phyloP scores from a whole-genome alignment of 2,797 vertebrate genomes.

The Chloroceryle inda region DNA sequence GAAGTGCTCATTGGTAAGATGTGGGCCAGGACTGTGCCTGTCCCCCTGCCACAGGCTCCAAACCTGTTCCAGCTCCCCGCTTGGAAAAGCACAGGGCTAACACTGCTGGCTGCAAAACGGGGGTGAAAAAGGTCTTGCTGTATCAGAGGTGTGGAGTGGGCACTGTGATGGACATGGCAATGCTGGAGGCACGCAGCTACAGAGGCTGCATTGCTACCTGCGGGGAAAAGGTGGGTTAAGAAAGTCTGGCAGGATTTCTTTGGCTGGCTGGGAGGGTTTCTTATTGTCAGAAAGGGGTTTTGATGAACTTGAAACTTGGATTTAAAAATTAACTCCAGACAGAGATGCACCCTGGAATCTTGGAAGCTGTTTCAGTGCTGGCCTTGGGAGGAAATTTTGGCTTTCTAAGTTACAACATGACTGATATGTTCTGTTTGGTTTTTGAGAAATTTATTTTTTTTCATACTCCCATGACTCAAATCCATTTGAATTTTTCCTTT shows the following conservation, averaged over 20 bases:
- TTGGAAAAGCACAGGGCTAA: neutral
- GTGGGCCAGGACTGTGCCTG: neutral
- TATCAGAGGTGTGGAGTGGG: fast-evolving
- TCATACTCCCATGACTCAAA: slow-evolving; percentile 56
- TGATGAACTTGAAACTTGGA: slow-evolving; percentile 19
- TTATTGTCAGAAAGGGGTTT: neutral
- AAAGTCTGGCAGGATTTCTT: neutral
- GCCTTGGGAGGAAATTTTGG: slow-evolving; percentile 69
- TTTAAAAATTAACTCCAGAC: slow-evolving; percentile 52
- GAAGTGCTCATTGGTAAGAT: neutral
- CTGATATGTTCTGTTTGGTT: slow-evolving; percentile 63
- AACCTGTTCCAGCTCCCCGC: neutral
- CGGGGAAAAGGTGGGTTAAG: neutral
- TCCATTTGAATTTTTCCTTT: slow-evolving; percentile 58
- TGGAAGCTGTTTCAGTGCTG: slow-evolving; percentile 77
- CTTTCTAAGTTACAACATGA: slow-evolving; percentile 59
- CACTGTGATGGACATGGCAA: fast-evolving
- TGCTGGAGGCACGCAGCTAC: neutral
- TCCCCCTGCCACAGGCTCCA: fast-evolving
- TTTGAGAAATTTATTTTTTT: slow-evolving; percentile 13
- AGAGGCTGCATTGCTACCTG: neutral
- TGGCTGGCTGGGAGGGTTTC: neutral
- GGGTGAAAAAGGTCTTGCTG: neutral
- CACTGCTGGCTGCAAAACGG: neutral
- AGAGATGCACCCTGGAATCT: slow-evolving; percentile 73